phyloP scores from a whole-genome alignment of 2,797 vertebrate genomes.

The Arnoldichthys spilopterus region DNA sequence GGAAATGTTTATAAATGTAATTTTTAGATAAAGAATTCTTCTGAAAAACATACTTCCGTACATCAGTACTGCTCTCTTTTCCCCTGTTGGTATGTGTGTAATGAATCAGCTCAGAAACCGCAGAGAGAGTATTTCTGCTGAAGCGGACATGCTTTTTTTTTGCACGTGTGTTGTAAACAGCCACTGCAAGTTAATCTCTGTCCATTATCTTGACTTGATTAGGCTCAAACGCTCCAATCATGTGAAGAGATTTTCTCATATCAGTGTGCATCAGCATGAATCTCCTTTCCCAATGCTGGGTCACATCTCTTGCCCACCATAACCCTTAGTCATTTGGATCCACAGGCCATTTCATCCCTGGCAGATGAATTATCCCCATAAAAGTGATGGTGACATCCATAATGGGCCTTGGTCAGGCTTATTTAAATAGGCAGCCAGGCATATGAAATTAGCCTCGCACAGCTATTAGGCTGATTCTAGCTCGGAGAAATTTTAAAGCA shows the following conservation, averaged over 20 bases:
- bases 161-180: constrained; percentile 13
- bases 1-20: no score
- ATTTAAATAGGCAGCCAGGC: constrained; percentile 57
- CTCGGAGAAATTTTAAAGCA: constrained; percentile 47
- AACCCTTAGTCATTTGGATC: constrained; percentile 36
- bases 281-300: constrained; percentile 39
- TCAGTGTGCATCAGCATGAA: constrained; percentile 31
- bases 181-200: constrained; percentile 24
- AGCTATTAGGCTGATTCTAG: constrained; percentile 46
- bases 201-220: constrained; percentile 38
- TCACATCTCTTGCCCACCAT: constrained; percentile 51
- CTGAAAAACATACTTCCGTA: no score
- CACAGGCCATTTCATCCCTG: constrained; percentile 57
- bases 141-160: constrained; percentile 8
- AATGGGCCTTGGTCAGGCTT: constrained; percentile 53
- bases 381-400: constrained; percentile 56
- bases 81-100: neutral
- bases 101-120: neutral
- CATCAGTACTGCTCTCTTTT: no score
- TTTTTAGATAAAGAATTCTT: no score
- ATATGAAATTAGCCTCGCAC: constrained; percentile 55
- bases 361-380: constrained; percentile 57
- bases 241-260: constrained; percentile 36
- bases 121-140: neutral
- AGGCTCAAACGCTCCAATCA: constrained; percentile 39